Evolutionary conservation across 64 coral and sea anemone species (phyloP), one percentile per base, ranked within the genome.

Genomic region (Montipora sp.): DNA sequence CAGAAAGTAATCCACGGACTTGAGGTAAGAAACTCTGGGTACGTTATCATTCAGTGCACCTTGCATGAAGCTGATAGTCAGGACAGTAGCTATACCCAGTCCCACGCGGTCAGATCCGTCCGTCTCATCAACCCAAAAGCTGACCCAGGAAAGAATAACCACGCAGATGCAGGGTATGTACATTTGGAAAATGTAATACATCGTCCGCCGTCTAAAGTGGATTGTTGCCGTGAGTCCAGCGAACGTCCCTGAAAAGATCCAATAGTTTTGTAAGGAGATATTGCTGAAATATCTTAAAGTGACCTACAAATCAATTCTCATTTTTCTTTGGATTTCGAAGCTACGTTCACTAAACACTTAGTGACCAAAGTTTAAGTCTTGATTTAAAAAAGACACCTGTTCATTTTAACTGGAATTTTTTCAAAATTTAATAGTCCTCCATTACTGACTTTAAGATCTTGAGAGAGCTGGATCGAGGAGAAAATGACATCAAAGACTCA

Each of bases 161-260:
- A 93, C 92, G 59, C 92, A 90, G 11, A 82, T 87, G 45, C 95
- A 96, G 0, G 95, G 95, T 59, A 96, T 93, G 53, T 93, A 96
- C 80, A 96, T 93, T 44, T 96, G 95, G 88, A 96, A 96, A 21
- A 96, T 90, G 48, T 96, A 96, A 5, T 93, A 96, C 46, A 93
- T 77, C 13, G 95, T 93, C 2, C 95, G 87, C 58, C 95, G 91
- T 12, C 92, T 92, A 50, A 93, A 96, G n/a, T 67, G 83, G 44
- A 96, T 73, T 7, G 95, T 96, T 2, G 95, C 92, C 1, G 95
- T 96, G 12, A 96, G 87, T 67, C 95, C 95, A 72, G 95, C 84
- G 48, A 96, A 96, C 91, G 55, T 87, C 14, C 74, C 95, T 96
- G 60, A 70, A 69, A 66, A 43, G 5, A 2, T 6, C 6, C 11